Evolutionary conservation across 2,888 invertebrate species (phyloP), one percentile per base, ranked within the genome.

Genomic region (Frankliniella intonsa): DNA sequence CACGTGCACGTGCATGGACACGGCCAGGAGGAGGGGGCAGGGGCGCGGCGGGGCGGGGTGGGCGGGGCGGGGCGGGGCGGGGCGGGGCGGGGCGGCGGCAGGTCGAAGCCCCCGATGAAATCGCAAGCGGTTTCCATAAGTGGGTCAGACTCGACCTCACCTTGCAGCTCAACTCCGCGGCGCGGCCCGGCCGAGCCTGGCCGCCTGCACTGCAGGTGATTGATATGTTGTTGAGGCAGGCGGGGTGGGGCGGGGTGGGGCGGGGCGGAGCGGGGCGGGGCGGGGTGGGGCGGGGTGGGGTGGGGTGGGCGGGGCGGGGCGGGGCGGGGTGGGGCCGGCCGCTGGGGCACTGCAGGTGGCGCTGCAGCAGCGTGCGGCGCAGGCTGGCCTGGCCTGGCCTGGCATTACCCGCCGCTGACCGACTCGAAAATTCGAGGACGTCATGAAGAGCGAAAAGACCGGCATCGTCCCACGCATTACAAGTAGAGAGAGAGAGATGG

Each of bases 91-190:
- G 0, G 19, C 1, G 62, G n/a, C 69, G 9, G 69, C 69, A 76
- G 69, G 69, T 76, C 69, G 69, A 76, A 76, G 69, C 69, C 69
- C 69, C 25, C 69, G 12, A 76, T 76, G 69, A 76, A 76, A 76
- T 76, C 69, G 69, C 69, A 76, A 76, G 69, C 25, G 69, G 69
- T 76, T 76, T 76, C 69, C 69, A 76, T 76, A 76, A 76, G 69
- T 76, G 69, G 69, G 69, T 76, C 69, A 76, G 69, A 25, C 69
- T 25, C 25, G 69, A 76, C 69, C 69, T 76, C 69, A 76, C 69
- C 69, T 76, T 76, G 69, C 69, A 76, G 69, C 69, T 11, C 22
- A 14, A 55, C 55, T 11, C 17, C 55, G 55, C 25, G 25, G 62
- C 55, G 1, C 3, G 55, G 55, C 55, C 9, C 55, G 55, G 38